Evolutionary conservation across 2,797 vertebrate genomes (phyloP).

Genomic region (Sebastiscus albofasciatus): DNA sequence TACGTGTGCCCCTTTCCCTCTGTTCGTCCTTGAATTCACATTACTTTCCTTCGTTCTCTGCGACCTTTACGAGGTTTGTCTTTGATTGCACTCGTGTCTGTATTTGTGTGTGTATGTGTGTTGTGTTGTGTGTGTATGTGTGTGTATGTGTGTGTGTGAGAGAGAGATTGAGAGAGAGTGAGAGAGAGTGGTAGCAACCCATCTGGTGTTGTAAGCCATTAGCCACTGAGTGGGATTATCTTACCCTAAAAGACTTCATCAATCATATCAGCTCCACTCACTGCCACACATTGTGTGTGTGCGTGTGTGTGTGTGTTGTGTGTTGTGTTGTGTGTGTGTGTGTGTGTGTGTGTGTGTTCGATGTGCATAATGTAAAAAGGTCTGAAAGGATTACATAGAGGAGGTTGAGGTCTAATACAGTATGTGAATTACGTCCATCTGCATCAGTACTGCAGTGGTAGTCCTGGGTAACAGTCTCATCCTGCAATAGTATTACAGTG

Average conservation of each 20-base stretch:
- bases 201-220: conserved; percentile 57
- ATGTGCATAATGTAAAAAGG: background rate
- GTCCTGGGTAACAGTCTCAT: background rate
- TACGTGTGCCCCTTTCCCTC: background rate
- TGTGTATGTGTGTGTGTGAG: background rate
- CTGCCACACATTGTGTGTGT: background rate
- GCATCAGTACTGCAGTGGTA: background rate
- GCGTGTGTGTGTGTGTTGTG: background rate
- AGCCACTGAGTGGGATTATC: conserved; percentile 54
- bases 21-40: background rate
- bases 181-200: conserved; percentile 15
- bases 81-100: background rate
- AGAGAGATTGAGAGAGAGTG: background rate
- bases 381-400: conserved; percentile 20
- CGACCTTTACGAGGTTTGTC: background rate
- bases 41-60: background rate
- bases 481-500: background rate
- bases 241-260: conserved; percentile 53
- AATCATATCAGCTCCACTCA: conserved; percentile 38
- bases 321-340: background rate
- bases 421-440: background rate
- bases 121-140: conserved; percentile 1
- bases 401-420: background rate
- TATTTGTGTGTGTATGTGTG: background rate
- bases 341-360: background rate